Evolutionary conservation across 2,113 vertebrate species (phyloP), one percentile per base, ranked within the genome.

Genomic region (Strix uralensis): DNA sequence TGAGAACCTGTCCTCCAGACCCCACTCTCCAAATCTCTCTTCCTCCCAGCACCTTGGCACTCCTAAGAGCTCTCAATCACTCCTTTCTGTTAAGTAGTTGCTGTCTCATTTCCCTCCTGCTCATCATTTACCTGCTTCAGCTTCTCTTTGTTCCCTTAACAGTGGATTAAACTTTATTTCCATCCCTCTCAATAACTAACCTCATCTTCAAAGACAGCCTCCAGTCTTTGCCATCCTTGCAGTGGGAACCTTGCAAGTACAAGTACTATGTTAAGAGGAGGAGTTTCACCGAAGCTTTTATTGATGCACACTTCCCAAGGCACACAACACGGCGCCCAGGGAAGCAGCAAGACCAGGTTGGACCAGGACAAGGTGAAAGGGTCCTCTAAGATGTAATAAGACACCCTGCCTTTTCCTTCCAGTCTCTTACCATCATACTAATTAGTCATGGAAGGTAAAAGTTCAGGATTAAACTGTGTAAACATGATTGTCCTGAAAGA

Each of bases 11-110:
- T 75, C 81, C 90, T 92, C 69, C 92, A 79, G 52, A 65, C 20
- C 34, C 78, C 62, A 8, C 29, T 87, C 70, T 81, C 23, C 87
- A 88, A 91, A 4, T 15, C 63, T 77, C 87, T 87, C 73, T 67
- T 82, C 55, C n/a, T 85, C 19, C 67, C 26, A 2, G 12, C 0
- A 0, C 63, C 83, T 67, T 79, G 66, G 74, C 73, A 54, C 65
- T 95, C 54, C 51, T 51, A 42, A 95, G 81, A 87, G 91, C 70
- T 94, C 86, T 96, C 92, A 51, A 14, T 54, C 73, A 16, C 70
- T 94, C 77, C 42, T 87, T 49, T 61, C 69, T 66, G 52, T 47
- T 36, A 84, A 94, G 95, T 46, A n/a, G 42, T 62, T 44, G 15
- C 78, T 81, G 84, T 49, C 81, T 95, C 66, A 47, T 88, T 92